These are phyloP conservation scores for Engraulis encrasicolus DNA, from an alignment of 2,113 vertebrate genomes.

Conservation along the genomic window DNA sequence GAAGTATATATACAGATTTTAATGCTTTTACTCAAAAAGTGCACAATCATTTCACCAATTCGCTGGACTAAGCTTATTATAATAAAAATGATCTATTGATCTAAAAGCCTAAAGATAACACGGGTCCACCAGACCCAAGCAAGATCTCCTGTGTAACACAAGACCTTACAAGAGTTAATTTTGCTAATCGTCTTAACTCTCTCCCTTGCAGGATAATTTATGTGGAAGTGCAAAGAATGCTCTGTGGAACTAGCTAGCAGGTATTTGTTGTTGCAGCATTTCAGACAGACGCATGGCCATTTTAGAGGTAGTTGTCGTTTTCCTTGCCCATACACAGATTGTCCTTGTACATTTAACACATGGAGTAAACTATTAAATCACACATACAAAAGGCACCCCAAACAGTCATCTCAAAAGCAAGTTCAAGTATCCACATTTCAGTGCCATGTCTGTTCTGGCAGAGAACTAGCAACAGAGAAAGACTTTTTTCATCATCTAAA, in stretches of 20 bases:
- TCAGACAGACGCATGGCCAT: too few species aligned
- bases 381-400: constrained; percentile 41
- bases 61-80: neutral
- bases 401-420: constrained; percentile 32
- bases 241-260: too few species aligned
- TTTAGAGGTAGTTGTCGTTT: constrained; percentile 34
- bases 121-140: neutral
- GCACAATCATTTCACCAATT: neutral
- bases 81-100: neutral
- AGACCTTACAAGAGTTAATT: neutral
- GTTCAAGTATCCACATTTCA: constrained; percentile 37
- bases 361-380: constrained; percentile 46
- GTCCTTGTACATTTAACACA: constrained; percentile 46
- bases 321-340: constrained; percentile 48
- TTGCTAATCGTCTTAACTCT: too few species aligned
- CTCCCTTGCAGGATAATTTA: too few species aligned
- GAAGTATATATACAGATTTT: too few species aligned
- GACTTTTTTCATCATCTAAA: constrained; percentile 44
- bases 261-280: too few species aligned
- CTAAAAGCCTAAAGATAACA: neutral
- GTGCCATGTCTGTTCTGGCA: constrained; percentile 42
- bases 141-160: neutral
- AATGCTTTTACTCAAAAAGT: too few species aligned
- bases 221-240: too few species aligned
- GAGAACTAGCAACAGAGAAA: constrained; percentile 41